phyloP scores from a whole-genome alignment of 2,888 invertebrate species.

The Phania funesta region DNA sequence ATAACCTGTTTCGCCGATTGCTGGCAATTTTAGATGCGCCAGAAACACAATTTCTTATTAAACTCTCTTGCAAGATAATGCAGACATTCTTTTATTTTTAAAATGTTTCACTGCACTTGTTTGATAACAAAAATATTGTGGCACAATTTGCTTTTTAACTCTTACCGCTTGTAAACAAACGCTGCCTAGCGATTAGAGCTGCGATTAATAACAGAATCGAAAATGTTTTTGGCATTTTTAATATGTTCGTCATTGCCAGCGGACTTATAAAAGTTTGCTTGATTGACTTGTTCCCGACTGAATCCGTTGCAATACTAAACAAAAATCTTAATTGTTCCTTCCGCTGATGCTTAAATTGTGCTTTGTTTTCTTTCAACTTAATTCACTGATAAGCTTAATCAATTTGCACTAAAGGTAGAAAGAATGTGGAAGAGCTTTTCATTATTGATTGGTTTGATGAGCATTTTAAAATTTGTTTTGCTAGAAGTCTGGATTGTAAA shows the following conservation, averaged over 20 bases:
- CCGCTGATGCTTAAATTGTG: background rate
- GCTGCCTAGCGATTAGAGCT: background rate
- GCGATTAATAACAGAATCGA: slow-evolving; percentile 22
- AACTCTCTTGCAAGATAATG: no score
- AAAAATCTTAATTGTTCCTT: slow-evolving; percentile 3
- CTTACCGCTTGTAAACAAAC: slow-evolving; percentile 19
- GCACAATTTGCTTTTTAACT: background rate
- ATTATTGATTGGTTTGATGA: background rate
- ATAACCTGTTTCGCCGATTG: background rate
- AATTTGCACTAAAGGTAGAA: background rate
- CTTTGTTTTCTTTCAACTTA: slow-evolving; percentile 5
- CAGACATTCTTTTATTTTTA: no score
- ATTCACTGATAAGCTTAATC: slow-evolving; percentile 28
- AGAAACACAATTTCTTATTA: no score
- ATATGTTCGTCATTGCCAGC: background rate
- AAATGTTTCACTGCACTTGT: no score
- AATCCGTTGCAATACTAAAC: slow-evolving; percentile 37
- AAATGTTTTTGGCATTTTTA: slow-evolving; percentile 32
- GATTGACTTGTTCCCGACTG: slow-evolving; percentile 10
- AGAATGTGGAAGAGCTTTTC: slow-evolving; percentile 8
- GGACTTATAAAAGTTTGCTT: background rate
- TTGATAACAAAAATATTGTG: slow-evolving; percentile 11
- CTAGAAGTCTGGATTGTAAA: no score
- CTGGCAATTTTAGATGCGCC: no score
- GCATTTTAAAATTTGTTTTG: no score